phyloP scores from a whole-genome alignment of 30 jellyfish, hydroid and myxozoan species.

The Nemopilema nomurai region DNA sequence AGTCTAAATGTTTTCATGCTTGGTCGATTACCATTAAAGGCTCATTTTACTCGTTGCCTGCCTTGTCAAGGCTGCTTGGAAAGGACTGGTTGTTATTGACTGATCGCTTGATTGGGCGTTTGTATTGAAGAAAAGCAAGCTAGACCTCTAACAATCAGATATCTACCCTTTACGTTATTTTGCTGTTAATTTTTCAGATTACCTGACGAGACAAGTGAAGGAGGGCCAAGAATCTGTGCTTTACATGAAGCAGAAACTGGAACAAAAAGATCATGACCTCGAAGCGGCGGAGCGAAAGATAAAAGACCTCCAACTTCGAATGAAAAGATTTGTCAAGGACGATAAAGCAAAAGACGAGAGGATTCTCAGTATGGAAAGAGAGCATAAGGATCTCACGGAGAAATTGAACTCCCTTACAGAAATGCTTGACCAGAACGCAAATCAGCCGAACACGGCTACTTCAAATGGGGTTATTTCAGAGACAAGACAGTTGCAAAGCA shows the following conservation, averaged over 20 bases:
- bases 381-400: conserved; percentile 58
- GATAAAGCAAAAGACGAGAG: conserved; percentile 91
- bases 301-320: conserved; percentile 86
- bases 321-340: conserved; percentile 82
- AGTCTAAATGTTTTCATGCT: no score
- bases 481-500: conserved; percentile 1
- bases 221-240: conserved; percentile 80
- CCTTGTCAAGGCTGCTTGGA: no score
- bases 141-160: neutral
- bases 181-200: conserved; percentile 29
- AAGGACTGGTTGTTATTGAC: no score
- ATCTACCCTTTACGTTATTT: neutral
- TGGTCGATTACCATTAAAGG: no score
- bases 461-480: conserved; percentile 6
- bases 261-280: conserved; percentile 71
- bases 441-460: neutral
- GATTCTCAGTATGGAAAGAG: conserved; percentile 75
- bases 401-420: conserved; percentile 60
- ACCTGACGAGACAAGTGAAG: conserved; percentile 75
- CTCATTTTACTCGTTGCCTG: no score
- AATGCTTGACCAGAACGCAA: conserved; percentile 68
- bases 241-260: conserved; percentile 55
- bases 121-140: neutral
- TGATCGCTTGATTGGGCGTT: no score
- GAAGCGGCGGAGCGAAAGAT: conserved; percentile 86